Evolutionary conservation across 2,888 invertebrate genomes (phyloP).

Genomic region (Heliconius ethilla): DNA sequence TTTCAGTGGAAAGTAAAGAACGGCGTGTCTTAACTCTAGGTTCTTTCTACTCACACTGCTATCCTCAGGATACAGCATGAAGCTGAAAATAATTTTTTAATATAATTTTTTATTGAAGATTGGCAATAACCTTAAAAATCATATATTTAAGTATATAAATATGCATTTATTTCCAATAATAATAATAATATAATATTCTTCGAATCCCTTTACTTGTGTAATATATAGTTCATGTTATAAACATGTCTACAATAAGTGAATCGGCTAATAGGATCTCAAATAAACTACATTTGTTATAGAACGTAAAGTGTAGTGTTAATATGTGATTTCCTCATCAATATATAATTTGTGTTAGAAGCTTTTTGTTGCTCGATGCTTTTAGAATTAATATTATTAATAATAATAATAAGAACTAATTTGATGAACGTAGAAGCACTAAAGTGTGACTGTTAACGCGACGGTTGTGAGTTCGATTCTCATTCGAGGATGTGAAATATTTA

Average conservation of each 20-base stretch:
- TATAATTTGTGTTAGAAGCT: slow-evolving; percentile 6
- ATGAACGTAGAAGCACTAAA: neutral
- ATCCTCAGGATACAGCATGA: too few species aligned
- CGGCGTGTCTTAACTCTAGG: too few species aligned
- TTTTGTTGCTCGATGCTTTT: slow-evolving; percentile 6
- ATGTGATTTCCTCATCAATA: slow-evolving; percentile 18
- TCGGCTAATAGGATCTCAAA: slow-evolving; percentile 42
- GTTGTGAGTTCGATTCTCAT: neutral
- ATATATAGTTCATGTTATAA: slow-evolving; percentile 25
- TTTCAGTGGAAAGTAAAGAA: too few species aligned
- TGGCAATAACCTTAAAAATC: too few species aligned
- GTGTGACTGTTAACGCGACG: neutral
- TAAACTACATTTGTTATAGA: slow-evolving; percentile 35
- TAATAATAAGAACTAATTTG: neutral
- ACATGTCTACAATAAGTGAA: slow-evolving; percentile 40
- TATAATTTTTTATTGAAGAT: too few species aligned
- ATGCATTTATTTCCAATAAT: neutral
- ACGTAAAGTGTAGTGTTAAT: slow-evolving; percentile 15
- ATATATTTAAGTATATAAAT: too few species aligned
- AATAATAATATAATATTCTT: slow-evolving; percentile 1
- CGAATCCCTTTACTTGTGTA: slow-evolving; percentile 17
- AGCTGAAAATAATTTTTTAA: too few species aligned
- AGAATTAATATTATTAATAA: neutral
- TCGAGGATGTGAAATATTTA: neutral
- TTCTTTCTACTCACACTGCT: too few species aligned